These are phyloP conservation scores for Dicerorhinus sumatrensis DNA, from an alignment of 2,113 vertebrate genomes.

Conservation along the genomic window DNA sequence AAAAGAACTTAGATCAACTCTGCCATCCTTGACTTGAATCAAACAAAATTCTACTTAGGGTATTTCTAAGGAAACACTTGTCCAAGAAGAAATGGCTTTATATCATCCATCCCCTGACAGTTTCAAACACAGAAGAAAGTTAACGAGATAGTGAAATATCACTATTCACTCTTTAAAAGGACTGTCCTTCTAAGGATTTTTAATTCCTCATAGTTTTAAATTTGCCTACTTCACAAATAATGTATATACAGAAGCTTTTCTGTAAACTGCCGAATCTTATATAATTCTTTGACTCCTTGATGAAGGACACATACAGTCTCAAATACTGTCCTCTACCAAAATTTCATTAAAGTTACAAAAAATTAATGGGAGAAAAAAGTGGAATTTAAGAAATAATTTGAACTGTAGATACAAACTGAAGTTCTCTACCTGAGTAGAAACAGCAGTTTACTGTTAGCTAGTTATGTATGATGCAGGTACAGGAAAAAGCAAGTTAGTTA, in stretches of 20 bases:
- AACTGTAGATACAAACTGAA: not conserved
- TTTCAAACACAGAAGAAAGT: constrained; percentile 33
- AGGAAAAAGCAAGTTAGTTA: constrained; percentile 15
- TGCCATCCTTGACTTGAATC: constrained; percentile 1
- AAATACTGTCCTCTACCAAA: not conserved
- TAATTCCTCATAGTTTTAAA: not conserved
- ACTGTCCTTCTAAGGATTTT: not conserved
- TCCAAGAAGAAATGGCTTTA: not conserved
- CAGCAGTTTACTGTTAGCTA: not conserved
- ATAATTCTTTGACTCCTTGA: not conserved
- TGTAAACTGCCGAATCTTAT: constrained; percentile 15
- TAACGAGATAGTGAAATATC: not conserved
- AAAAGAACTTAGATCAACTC: not conserved
- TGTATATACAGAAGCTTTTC: not conserved
- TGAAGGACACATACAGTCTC: not conserved
- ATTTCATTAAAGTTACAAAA: not conserved
- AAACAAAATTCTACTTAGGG: not conserved
- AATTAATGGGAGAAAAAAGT: not conserved
- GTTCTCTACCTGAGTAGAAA: not conserved
- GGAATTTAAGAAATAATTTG: constrained; percentile 27
- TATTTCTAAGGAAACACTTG: not conserved
- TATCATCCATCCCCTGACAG: not conserved
- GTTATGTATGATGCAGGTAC: not conserved
- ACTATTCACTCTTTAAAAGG: not conserved
- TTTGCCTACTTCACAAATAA: not conserved